Evolutionary conservation across 1,140 invertebrate genomes (phyloP).

Genomic region (Coptotermes formosanus): DNA sequence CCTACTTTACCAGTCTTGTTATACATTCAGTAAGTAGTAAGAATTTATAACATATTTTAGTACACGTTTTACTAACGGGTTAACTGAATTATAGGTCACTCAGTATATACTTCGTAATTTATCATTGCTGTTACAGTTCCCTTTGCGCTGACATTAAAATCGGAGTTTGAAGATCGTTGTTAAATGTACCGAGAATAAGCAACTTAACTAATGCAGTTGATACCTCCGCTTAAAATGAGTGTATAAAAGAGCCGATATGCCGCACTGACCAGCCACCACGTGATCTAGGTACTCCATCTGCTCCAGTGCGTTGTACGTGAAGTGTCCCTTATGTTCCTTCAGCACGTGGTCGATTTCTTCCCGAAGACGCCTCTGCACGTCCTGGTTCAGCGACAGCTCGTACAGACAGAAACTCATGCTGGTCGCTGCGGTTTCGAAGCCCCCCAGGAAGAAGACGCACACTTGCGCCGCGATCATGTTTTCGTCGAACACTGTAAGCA

Average conservation of each 20-base stretch:
- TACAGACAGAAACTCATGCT: conserved; percentile 45
- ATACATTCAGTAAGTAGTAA: no score
- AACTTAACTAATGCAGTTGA: no score
- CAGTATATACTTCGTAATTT: no score
- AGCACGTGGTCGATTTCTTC: conserved; percentile 46
- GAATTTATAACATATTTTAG: no score
- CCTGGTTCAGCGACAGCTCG: conserved; percentile 48
- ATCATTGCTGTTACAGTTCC: no score
- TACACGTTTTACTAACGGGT: no score
- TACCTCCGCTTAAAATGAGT: no score
- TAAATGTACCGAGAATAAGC: no score
- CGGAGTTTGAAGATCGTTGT: no score
- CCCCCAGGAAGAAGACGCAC: conserved; percentile 45
- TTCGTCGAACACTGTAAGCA: conserved; percentile 25
- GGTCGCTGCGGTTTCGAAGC: conserved; percentile 52
- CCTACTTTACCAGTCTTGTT: no score
- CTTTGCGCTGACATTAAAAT: no score
- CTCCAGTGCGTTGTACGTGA: not conserved
- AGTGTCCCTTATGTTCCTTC: not conserved
- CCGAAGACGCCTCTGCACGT: conserved; percentile 47
- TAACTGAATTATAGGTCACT: no score
- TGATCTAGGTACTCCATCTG: conserved; percentile 20
- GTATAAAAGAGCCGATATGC: not conserved
- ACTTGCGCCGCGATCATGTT: conserved; percentile 36
- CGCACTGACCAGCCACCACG: not conserved